Evolutionary conservation across 2,888 invertebrate species (phyloP), one percentile per base, ranked within the genome.

Genomic region (Lymantria dispar): DNA sequence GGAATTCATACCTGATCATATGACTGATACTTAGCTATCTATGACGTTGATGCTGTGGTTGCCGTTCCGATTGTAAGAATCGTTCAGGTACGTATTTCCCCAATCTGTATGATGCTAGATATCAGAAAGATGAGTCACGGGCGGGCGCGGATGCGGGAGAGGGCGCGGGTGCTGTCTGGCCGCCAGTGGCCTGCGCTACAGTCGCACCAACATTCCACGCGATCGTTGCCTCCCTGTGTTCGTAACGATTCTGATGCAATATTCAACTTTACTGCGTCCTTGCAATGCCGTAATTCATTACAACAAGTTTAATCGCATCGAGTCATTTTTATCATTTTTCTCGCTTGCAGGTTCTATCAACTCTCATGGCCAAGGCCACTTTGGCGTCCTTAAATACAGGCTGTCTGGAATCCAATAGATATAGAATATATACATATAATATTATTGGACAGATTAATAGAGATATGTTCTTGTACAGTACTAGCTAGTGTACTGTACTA

Each of bases 241-340:
- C 77, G 80, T 84, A 78, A 78, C 79, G 74, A 71, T 83, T 85
- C 86, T 90, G 89, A 90, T 88, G 89, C 90, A 90, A 89, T 87
- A 89, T 89, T 90, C 87, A 89, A 88, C 88, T 89, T 88, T 89
- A 89, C 87, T 83, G 87, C 89, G 89, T 90, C 89, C 90, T 91
- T 91, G 90, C 90, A 90, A 89, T 90, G 90, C 89, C 89, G 89
- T 90, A 90, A 91, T 89, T 90, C 87, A 86, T 87, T 87, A 86
- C 81, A 85, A 88, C 87, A 80, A 84, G 81, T 83, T 84, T 83
- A 85, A 85, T 84, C 78, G 85, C 70, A 75, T 78, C 72, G 72
- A 80, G 75, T 79, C 80, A 80, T 81, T 85, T 85, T 87, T 83
- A 80, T 86, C 79, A 83, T 87, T 86, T 87, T 87, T 76, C 73